A percentile compares a stretch with the other conserved stretches of the same genome.
Evolutionary conservation across 2,113 vertebrate genomes (phyloP).

Genomic region (Rhea americana): DNA sequence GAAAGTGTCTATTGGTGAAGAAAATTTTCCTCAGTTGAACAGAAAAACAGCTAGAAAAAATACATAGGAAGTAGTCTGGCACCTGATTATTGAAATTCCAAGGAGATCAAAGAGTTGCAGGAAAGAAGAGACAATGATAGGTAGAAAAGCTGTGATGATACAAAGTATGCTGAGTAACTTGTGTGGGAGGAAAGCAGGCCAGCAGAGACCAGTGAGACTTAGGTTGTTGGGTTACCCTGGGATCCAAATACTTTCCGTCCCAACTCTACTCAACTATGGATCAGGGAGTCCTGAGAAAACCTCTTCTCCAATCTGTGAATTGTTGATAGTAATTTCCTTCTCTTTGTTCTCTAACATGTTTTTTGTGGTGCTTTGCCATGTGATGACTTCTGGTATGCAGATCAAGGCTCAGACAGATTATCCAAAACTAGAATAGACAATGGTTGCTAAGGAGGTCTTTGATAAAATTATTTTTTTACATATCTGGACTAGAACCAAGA

Average conservation of each 20-base stretch:
- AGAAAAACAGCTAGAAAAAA: neutral
- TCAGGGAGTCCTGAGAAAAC: neutral
- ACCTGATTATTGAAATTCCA: neutral
- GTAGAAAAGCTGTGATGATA: neutral
- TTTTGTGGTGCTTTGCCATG: neutral
- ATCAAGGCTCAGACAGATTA: neutral
- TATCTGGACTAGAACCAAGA: neutral
- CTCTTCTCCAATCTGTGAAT: neutral
- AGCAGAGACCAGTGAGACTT: neutral
- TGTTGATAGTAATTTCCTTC: neutral
- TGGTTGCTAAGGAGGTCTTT: neutral
- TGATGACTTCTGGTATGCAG: neutral
- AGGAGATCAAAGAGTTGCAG: neutral
- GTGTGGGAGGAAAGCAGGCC: neutral
- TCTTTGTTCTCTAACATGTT: too few relatives aligned
- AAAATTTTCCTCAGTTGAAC: neutral
- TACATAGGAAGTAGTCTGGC: neutral
- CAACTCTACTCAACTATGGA: neutral
- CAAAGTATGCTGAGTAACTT: neutral
- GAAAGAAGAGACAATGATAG: neutral
- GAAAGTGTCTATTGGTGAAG: neutral
- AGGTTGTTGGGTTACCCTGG: neutral
- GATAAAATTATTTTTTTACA: neutral
- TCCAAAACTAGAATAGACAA: neutral
- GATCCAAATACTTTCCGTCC: neutral